Evolutionary conservation across 2,797 vertebrate genomes (phyloP).

Genomic region (Amphiprion clarkii): DNA sequence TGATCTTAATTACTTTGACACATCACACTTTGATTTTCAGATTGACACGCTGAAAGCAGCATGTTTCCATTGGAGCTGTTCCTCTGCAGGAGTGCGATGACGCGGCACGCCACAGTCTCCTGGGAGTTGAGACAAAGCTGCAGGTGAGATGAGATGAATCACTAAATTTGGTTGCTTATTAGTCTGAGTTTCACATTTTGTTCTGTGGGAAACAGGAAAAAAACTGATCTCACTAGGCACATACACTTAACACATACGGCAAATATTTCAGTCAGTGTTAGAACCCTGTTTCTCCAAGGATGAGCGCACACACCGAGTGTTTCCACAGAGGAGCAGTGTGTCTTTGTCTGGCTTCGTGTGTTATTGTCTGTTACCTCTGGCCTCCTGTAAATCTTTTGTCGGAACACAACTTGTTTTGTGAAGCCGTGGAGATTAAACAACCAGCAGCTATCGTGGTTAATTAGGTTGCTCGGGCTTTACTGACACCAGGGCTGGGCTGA

Average conservation of each 20-base stretch:
- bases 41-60: conserved; percentile 18
- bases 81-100: not conserved
- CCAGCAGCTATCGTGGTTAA: conserved; percentile 52
- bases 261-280: not conserved
- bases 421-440: conserved; percentile 52
- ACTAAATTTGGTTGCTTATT: conserved; percentile 60
- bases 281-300: conserved; percentile 4
- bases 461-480: conserved; percentile 61
- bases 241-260: not conserved
- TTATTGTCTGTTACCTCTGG: conserved; percentile 22
- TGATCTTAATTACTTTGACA: conserved; percentile 13
- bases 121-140: conserved; percentile 43
- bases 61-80: not conserved
- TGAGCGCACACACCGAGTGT: not conserved
- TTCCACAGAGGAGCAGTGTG: not conserved
- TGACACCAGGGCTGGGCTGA: conserved; percentile 38
- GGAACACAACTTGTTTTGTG: conserved; percentile 45
- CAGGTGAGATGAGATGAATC: conserved; percentile 35
- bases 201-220: conserved; percentile 9
- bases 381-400: conserved; percentile 48
- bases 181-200: conserved; percentile 40
- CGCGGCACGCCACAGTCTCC: not conserved
- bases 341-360: not conserved
- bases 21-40: not conserved
- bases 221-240: conserved; percentile 19